Evolutionary conservation across 2,888 invertebrate genomes (phyloP), one percentile per base, ranked within the genome.

Genomic region (Rhagonycha fulva): DNA sequence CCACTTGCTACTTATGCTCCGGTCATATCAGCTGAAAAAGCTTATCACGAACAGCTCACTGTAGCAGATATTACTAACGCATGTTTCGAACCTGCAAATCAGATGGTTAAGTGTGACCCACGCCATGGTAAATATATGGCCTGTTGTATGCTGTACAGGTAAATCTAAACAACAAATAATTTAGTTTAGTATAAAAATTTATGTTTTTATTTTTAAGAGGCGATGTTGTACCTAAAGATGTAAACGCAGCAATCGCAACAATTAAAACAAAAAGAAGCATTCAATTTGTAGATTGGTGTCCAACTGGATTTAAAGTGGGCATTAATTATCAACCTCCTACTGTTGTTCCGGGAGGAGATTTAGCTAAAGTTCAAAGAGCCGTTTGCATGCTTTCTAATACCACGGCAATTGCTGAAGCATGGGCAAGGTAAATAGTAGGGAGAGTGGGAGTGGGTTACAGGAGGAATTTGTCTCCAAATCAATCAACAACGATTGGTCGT

Each of bases 311-410:
- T 87, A 94, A 94, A 88, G 93, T 94, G 83, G 95, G 96, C 81
- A 94, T 94, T 87, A 96, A 96, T 89, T 96, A 96, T 88, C 96
- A 97, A 87, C 95, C 95, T 24, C 95, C 95, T 4, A 95, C 95
- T 0, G 96, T 96, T 71, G 96, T 97, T 0, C 97, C 97, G 0
- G 96, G 96, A 14, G 97, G 96, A 0, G 97, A 97, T 88, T 88
- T 96, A 84, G 97, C 97, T 78, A 97, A 96, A 88, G 97, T 97
- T 1, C 96, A 96, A 87, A 92, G 98, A 71, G 97, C 98, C 12
- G 97, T 98, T 9, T 98, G 98, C 91, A 98, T 98, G 98, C 89
- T 98, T 87, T 96, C 96, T 84, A 98, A 98, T 88, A 98, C 97
- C 68, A 98, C 98, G 0, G 97, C 98, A 80, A 98, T 98, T 85